phyloP scores from a whole-genome alignment of 1,140 invertebrate species.

The Hirudo medicinalis region DNA sequence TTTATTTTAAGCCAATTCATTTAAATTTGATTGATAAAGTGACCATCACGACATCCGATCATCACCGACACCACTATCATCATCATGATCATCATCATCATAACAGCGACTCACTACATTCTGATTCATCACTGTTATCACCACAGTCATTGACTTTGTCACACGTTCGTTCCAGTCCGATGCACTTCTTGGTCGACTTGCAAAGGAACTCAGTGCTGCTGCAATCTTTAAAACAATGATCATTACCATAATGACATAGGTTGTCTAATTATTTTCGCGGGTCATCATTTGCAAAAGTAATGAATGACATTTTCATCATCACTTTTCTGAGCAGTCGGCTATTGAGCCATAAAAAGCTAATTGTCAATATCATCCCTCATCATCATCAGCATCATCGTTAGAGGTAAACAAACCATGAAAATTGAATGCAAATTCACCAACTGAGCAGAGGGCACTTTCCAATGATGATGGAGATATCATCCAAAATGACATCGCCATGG shows the following conservation, averaged over 20 bases:
- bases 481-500: neutral
- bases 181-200: conserved; percentile 11
- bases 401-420: neutral
- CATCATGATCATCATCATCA: neutral
- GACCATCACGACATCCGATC: conserved; percentile 15
- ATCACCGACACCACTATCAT: conserved; percentile 6
- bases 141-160: conserved; percentile 16
- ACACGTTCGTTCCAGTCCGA: neutral
- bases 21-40: neutral
- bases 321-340: too few species aligned
- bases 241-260: neutral
- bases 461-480: neutral
- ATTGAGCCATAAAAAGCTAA: too few species aligned
- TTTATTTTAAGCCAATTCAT: too few species aligned
- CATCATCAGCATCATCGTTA: too few species aligned
- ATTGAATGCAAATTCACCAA: neutral
- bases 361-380: neutral
- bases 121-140: conserved; percentile 14
- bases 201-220: conserved; percentile 10
- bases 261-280: neutral
- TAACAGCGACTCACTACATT: conserved; percentile 18
- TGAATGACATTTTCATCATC: too few species aligned
- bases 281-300: too few species aligned
- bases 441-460: neutral
- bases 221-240: neutral